Percentiles rank a stretch among this genome's conserved stretches.
Conservation (phyloP, 2,113 vertebrate species). For the Prunella himalayana region DNA sequence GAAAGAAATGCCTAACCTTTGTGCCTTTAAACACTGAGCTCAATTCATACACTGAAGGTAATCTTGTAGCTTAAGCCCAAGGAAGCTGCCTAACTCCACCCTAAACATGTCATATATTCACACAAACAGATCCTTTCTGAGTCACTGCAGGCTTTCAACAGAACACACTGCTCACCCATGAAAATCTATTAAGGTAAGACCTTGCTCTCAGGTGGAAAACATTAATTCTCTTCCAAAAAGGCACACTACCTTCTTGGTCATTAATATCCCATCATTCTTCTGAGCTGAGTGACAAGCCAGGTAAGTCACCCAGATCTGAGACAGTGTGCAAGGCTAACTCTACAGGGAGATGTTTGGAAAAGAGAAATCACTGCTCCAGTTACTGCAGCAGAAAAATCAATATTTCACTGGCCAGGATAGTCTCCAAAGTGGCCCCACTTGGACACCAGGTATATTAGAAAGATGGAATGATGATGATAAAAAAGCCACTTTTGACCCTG, state of each 20-base stretch:
- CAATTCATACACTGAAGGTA: neutral
- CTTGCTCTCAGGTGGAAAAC: conserved; percentile 27
- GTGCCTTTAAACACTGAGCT: neutral
- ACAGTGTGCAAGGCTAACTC: neutral
- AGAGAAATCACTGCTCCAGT: conserved; percentile 3
- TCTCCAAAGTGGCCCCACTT: neutral
- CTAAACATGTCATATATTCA: neutral
- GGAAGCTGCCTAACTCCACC: neutral
- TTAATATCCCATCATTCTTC: conserved; percentile 16
- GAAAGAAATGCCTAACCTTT: neutral
- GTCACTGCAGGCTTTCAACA: neutral
- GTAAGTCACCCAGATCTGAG: neutral
- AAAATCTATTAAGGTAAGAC: conserved; percentile 20
- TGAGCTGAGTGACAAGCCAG: conserved; percentile 6
- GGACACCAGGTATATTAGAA: neutral
- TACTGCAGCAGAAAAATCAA: neutral
- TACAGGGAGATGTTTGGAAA: neutral
- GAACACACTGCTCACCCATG: neutral
- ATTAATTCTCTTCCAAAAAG: conserved; percentile 7
- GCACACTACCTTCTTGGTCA: neutral
- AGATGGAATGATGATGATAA: neutral
- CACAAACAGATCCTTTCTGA: neutral
- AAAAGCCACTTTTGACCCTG: neutral
- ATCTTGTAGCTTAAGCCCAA: neutral
- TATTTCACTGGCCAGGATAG: neutral